Base-by-base conservation (phyloP, 1,140 invertebrate genomes). In the Pseudachorutes palmiensis region DNA sequence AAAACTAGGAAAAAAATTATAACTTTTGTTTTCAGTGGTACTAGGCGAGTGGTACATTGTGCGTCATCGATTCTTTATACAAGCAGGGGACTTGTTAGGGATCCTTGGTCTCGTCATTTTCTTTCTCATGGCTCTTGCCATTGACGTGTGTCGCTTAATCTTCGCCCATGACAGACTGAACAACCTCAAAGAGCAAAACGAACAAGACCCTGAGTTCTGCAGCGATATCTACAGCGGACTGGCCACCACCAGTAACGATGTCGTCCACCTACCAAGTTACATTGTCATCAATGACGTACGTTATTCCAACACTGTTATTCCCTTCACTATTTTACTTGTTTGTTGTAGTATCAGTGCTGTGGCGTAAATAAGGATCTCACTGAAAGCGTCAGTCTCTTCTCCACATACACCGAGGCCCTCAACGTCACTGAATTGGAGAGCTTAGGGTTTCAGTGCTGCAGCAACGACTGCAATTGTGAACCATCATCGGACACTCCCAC, bases 31-130 rank as follows among this genome's bases (percentile, higher is more conserved):
- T 55, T 12, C 24, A 55, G 51, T 55, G 12, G 5, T 55, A 55
- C 12, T 55, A 19, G 51, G 51, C 9, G 51, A 55, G 24, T 55
- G 51, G 51, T 55, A 55, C 51, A 14, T 55, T 55, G 51, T 55
- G 5, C 51, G 51, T 3, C 12, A 55, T 55, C 51, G 51, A 3
- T 55, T 19, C 12, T 5, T 5, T 24, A 19, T 55, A 55, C 51
- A 12, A 55, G 51, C 9, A 22, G 51, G 51, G 3, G 24, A 55
- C 51, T 5, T 55, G 24, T 16, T 55, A 5, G 51, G 51, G 12
- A 12, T 55, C 24, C 12, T 55, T 19, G 51, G 51, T 14, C 12
- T 55, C 12, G 9, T 55, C 51, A 9, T 55, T 5, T 22, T 55
- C 12, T 26, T 55, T 12, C 9, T 55, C 3, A 16, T 22, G 5